These are phyloP conservation scores for Stramonita haemastoma DNA, from an alignment of 2,888 invertebrate species.

Conservation along the genomic window DNA sequence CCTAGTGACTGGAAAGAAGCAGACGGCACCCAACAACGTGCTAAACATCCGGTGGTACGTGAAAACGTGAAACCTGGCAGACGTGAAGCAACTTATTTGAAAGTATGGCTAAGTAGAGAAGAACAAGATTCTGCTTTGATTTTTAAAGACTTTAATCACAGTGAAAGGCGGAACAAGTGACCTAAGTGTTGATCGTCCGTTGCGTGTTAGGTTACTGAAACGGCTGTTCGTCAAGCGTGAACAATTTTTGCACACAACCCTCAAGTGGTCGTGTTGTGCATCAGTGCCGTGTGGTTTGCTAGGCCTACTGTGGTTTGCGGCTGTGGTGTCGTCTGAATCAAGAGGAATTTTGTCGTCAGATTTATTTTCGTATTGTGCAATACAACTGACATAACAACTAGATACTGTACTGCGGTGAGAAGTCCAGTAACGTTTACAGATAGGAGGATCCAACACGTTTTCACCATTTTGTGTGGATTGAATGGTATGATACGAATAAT, in stretches of 20 bases:
- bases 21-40: constrained; percentile 27
- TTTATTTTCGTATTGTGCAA: background rate
- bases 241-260: constrained; percentile 41
- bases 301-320: background rate
- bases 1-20: background rate
- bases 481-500: too few relatives aligned
- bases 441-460: too few relatives aligned
- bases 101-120: background rate
- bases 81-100: constrained; percentile 5
- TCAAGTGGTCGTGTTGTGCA: constrained; percentile 14
- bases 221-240: background rate
- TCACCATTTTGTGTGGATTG: too few relatives aligned
- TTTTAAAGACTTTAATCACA: too few relatives aligned
- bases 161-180: too few relatives aligned
- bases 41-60: constrained; percentile 37
- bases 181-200: background rate
- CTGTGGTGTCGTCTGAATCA: too few relatives aligned
- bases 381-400: too few relatives aligned
- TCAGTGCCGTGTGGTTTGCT: constrained; percentile 36
- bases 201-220: background rate
- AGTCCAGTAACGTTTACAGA: too few relatives aligned
- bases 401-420: too few relatives aligned
- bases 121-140: too few relatives aligned
- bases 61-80: background rate
- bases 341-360: background rate